Evolutionary conservation across 1,140 invertebrate genomes (phyloP).

Genomic region (Saccostrea cuccullata): DNA sequence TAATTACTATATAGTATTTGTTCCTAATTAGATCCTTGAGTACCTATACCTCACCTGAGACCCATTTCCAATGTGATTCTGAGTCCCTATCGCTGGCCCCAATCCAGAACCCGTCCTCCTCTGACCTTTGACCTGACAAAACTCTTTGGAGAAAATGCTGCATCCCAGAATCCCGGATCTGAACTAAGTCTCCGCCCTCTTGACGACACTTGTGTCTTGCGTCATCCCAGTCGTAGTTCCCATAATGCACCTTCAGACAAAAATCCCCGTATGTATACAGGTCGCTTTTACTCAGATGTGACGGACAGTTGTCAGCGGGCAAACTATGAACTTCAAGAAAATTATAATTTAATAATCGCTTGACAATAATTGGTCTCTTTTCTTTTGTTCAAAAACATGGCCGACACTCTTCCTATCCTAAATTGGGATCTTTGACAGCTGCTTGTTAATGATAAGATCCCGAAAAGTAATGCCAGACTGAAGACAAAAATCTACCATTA

Average conservation of each 20-base stretch:
- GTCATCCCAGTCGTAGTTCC: constrained; percentile 55
- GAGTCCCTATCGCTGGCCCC: constrained; percentile 61
- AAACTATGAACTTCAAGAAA: neutral
- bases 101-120: constrained; percentile 62
- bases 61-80: constrained; percentile 66
- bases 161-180: constrained; percentile 52
- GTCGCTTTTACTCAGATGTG: neutral
- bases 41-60: constrained; percentile 53
- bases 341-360: no score
- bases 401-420: no score
- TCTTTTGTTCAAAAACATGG: no score
- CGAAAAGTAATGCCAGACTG: no score
- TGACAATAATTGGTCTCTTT: constrained; percentile 15
- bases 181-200: constrained; percentile 57
- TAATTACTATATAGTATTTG: no score
- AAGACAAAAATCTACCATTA: no score
- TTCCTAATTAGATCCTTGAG: no score
- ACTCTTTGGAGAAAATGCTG: constrained; percentile 58
- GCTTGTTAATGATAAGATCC: no score
- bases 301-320: constrained; percentile 2
- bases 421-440: no score
- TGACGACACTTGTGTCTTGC: constrained; percentile 51
- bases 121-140: constrained; percentile 54
- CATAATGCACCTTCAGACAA: constrained; percentile 29
- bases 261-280: constrained; percentile 15